Evolutionary conservation across 2,888 invertebrate species (phyloP).

Genomic region (Mythimna impura): DNA sequence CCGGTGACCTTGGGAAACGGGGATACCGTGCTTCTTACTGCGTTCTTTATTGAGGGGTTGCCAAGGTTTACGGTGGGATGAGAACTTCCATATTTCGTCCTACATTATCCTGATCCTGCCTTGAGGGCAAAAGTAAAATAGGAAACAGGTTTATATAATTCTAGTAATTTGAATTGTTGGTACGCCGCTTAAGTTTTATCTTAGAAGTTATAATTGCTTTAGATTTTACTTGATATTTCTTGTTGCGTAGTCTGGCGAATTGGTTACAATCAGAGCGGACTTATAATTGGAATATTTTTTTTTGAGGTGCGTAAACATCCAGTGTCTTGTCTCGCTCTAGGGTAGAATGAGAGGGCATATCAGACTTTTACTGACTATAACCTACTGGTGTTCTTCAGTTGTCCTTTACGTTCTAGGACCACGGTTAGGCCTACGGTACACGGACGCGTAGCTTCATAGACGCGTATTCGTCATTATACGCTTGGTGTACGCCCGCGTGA

Average conservation of each 20-base stretch:
- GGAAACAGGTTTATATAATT: conserved; percentile 11
- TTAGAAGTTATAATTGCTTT: conserved; percentile 32
- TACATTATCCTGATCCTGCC: conserved; percentile 1
- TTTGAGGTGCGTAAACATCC: too few relatives aligned
- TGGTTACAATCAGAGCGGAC: background rate
- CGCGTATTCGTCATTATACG: too few relatives aligned
- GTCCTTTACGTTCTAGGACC: too few relatives aligned
- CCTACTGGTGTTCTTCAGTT: too few relatives aligned
- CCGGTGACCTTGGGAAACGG: conserved; percentile 54
- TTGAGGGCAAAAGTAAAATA: background rate
- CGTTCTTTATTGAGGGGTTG: conserved; percentile 11
- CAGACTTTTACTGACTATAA: too few relatives aligned
- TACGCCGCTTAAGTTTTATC: conserved; percentile 5
- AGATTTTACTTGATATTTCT: conserved; percentile 1
- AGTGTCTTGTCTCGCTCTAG: too few relatives aligned
- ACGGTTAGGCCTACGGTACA: too few relatives aligned
- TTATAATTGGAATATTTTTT: too few relatives aligned
- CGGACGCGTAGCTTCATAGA: too few relatives aligned
- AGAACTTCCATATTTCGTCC: conserved; percentile 28
- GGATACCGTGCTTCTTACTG: conserved; percentile 33
- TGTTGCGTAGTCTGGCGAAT: background rate
- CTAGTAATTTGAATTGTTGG: conserved; percentile 34
- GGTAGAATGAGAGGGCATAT: too few relatives aligned
- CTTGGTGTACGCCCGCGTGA: too few relatives aligned
- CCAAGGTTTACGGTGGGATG: conserved; percentile 24